Base-by-base conservation (phyloP, 2,113 vertebrate species). In the Theristicus caerulescens region DNA sequence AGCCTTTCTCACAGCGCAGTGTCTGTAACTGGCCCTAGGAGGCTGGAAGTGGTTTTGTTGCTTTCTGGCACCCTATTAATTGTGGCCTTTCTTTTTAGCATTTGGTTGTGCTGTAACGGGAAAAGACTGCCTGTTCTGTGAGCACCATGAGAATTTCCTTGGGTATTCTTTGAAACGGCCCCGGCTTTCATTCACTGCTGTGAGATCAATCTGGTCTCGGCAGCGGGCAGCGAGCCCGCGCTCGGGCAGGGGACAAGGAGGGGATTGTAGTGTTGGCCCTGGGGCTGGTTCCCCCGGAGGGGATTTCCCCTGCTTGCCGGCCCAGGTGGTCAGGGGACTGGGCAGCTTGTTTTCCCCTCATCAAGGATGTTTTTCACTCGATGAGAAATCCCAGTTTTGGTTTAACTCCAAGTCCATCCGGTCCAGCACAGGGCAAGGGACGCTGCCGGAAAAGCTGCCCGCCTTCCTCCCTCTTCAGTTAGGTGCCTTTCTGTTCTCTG, bases 31-130 rank as follows among this genome's bases (percentile, higher is more conserved):
- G 90, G 90, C 96, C 94, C 73, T 54, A 86, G 96, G 91, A 97
- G 93, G 86, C 95, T 96, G 95, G 93, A 97, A 96, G 85, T 77
- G 87, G 62, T 93, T 94, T 96, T 94, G 79, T 93, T 95, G 82
- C 57, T 97, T 97, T 94, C 96, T 98, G 96, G 97, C 94, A 95
- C 95, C 91, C 95, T 88, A 10, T 97, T 98, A 98, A 97, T 93
- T 90, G 82, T 40, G 83, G 86, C 96, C 91, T 97, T 96, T 97
- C 82, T 94, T 94, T 93, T 94, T 86, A 31, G 12, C 32, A 7
- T 73, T 88, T 62, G 42, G 44, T 66, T 69, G 90, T 92, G 93
- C 96, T 95, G 95, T 93, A 54, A 93, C 54, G 73, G 92, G 95
- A 94, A 94, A 85, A 96, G 91, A 96, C 97, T 93, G 62, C 49